Evolutionary conservation across 2,888 invertebrate species (phyloP), one percentile per base, ranked within the genome.

Genomic region (Automeris io): DNA sequence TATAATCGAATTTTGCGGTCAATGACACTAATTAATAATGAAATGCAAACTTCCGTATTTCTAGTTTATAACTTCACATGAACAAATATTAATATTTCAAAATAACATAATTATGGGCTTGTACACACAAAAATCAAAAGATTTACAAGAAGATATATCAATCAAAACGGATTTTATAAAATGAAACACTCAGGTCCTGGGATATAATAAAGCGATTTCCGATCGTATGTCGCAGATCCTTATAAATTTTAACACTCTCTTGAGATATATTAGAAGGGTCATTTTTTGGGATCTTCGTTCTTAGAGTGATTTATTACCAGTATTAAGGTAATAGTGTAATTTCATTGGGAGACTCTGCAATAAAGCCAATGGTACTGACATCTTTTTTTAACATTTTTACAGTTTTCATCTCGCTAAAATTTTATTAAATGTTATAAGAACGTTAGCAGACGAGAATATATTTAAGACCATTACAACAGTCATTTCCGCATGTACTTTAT

Each of bases 161-260:
- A 29, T 29, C 29, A 16, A 29, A 29, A n/a, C 29, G 1, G 6
- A 7, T 29, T 29, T 29, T 29, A 29, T 29, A 29, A 29, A 7
- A 29, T 8, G n/a, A 3, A 29, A 29, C 13, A 16, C 11, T 9
- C 5, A 2, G 16, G n/a, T n/a, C n/a, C n/a, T n/a, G 23, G 24
- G 8, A 13, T n/a, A 6, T 23, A 24, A 34, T 34, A 34, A 43
- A 41, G 43, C 37, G 39, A 39, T 48, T 46, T 29, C 39, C 42
- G 43, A 57, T 52, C 46, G 45, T 35, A 37, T 45, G 36, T 48
- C 46, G 29, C 40, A 55, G 54, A 51, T 50, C 49, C 41, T 53
- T 50, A 64, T 57, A 64, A 58, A 63, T 57, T 56, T 54, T 50
- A 48, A 51, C 50, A 46, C 51, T 40, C 41, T 47, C 49, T 48